Percentiles rank a stretch among this genome's conserved stretches.
phyloP scores from a whole-genome alignment of 2,113 vertebrate species.

The Thamnophis sirtalis region DNA sequence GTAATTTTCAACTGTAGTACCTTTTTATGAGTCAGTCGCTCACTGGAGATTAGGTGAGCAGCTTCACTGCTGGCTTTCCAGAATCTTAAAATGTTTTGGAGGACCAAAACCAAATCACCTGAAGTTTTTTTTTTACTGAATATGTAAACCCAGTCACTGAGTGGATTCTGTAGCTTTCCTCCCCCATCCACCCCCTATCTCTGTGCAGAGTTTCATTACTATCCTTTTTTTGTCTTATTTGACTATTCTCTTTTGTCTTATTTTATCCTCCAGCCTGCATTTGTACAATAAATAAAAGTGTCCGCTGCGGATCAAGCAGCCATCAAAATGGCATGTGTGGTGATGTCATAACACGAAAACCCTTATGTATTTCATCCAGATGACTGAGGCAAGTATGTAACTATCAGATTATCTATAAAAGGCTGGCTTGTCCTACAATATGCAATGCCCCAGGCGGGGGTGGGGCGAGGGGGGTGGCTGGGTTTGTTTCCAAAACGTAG shows the following conservation, averaged over 20 bases:
- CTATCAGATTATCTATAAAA: background rate
- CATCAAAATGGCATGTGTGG: background rate
- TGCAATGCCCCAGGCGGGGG: background rate
- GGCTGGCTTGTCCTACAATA: background rate
- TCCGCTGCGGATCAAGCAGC: background rate
- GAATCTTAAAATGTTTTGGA: background rate
- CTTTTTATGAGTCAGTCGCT: background rate
- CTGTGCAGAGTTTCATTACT: background rate
- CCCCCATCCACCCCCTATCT: background rate
- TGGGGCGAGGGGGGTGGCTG: fast-evolving
- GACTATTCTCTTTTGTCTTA: background rate
- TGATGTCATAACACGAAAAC: background rate
- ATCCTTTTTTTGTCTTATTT: background rate
- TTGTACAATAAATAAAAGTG: background rate
- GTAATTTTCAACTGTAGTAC: background rate
- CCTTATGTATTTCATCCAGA: background rate
- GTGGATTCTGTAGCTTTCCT: background rate
- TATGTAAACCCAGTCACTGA: background rate
- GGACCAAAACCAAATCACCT: background rate
- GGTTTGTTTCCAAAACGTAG: background rate
- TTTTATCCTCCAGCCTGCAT: background rate
- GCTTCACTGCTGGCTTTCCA: background rate
- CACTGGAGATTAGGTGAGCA: background rate
- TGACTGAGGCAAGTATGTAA: background rate
- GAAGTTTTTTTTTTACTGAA: background rate